Conservation (phyloP, 2,888 invertebrate genomes). For the Tenodera sinensis region DNA sequence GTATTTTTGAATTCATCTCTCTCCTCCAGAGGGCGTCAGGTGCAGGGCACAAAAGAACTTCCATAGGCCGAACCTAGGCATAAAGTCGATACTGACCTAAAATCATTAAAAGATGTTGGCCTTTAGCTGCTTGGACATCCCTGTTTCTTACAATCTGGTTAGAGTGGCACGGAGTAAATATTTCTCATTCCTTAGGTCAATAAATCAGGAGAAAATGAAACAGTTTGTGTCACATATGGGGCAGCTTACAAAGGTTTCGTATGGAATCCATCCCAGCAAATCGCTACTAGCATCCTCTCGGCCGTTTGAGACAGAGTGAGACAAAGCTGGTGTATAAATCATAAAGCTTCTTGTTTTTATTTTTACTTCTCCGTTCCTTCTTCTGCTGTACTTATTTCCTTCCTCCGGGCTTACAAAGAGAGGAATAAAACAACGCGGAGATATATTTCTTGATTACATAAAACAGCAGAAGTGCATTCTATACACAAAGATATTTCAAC, state of each 20-base stretch:
- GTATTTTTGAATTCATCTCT: no score
- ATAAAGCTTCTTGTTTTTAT: background rate
- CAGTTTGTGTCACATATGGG: background rate
- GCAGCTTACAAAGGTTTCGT: background rate
- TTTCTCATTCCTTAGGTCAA: background rate
- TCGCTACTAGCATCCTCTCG: background rate
- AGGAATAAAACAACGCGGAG: background rate
- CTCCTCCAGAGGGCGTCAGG: no score
- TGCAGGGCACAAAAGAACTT: no score
- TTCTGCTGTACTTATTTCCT: background rate
- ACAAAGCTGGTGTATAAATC: background rate
- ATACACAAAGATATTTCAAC: background rate
- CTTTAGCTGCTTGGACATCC: background rate
- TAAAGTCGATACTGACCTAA: no score
- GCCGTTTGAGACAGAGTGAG: background rate
- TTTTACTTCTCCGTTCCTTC: background rate
- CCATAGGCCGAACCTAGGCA: no score
- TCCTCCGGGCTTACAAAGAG: background rate
- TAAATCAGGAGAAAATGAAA: background rate
- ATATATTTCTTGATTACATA: background rate
- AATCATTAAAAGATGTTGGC: no score
- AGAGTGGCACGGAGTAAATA: background rate
- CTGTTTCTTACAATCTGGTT: background rate
- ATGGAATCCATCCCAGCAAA: background rate
- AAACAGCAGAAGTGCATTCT: background rate